Evolutionary conservation across 2,113 vertebrate species (phyloP), one percentile per base, ranked within the genome.

Genomic region (Saccopteryx leptura): DNA sequence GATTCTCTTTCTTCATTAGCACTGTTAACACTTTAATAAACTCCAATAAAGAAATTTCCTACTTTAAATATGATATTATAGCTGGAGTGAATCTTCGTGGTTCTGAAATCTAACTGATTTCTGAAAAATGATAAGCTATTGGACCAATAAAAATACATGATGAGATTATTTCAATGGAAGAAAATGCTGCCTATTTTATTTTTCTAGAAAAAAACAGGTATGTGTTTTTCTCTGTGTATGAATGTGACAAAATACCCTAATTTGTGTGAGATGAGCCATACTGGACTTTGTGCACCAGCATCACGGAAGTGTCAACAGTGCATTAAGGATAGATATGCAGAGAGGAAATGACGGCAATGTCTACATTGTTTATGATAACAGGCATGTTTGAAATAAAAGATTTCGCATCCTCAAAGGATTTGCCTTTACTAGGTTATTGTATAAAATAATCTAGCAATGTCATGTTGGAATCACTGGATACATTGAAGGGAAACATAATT

Each of bases 151-250:
- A 83, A 79, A 46, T 84, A 81, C 19, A 24, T 56, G 9, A 10
- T 39, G 8, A 92, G 13, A 94, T 69, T 71, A 75, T 75, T 60
- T 58, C 26, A 74, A 31, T 24, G 68, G 24, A 65, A 90, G 14
- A 74, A 90, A 88, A 83, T 54, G 4, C 9, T 92, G 26, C 21
- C 9, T 31, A 15, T 65, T 88, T 78, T 95, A 71, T 56, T 66
- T 92, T 65, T 58, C 52, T 85, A 84, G 31, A 48, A 84, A 96
- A 84, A 96, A 91, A 58, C 50, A 58, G 19, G 5, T 8, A 9
- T 84, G 50, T 15, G 18, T 56, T 56, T 88, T 83, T 83, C 46
- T 94, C 24, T 26, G 6, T 18, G 8, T 39, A n/a, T 79, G 80
- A 76, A 90, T 4, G 9, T 54, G 89, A 92, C 31, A 68, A 81